A percentile compares a stretch with the other conserved stretches of the same genome.
phyloP scores from a whole-genome alignment of 1,140 invertebrate genomes.

The Himalopsyche phryganea region DNA sequence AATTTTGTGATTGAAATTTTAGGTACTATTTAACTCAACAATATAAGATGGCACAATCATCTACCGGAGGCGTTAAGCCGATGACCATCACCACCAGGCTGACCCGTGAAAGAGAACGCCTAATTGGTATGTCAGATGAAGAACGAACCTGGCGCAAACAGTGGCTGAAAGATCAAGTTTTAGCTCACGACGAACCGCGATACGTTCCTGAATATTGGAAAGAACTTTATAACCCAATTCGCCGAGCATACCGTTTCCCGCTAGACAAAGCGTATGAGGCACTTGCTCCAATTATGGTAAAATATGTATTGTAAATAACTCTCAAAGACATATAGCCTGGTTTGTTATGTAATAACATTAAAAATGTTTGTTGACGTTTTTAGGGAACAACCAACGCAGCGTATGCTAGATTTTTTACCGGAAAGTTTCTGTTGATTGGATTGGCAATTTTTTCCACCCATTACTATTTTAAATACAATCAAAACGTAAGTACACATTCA shows the following conservation, averaged over 20 bases:
- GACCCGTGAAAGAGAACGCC: slow-evolving; percentile 68
- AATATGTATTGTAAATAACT: neutral
- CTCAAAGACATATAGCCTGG: neutral
- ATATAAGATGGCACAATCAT: slow-evolving; percentile 34
- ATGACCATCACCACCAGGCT: slow-evolving; percentile 74
- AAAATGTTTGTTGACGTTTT: slow-evolving; percentile 33
- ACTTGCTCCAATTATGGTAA: slow-evolving; percentile 62
- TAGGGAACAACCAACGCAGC: slow-evolving; percentile 56
- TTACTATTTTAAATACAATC: slow-evolving; percentile 80
- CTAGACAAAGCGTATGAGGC: slow-evolving; percentile 59
- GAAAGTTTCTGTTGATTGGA: slow-evolving; percentile 57
- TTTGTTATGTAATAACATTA: neutral
- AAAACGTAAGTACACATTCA: slow-evolving; percentile 59
- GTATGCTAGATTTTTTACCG: slow-evolving; percentile 58
- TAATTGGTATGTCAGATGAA: slow-evolving; percentile 76
- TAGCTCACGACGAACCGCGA: slow-evolving; percentile 69
- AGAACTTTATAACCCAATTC: slow-evolving; percentile 72
- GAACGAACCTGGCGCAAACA: slow-evolving; percentile 79
- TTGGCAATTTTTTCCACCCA: slow-evolving; percentile 50
- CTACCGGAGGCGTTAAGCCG: slow-evolving; percentile 62
- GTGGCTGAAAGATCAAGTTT: slow-evolving; percentile 77
- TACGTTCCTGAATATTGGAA: slow-evolving; percentile 63
- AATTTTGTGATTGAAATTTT: too few species aligned
- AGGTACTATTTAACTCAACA: too few species aligned
- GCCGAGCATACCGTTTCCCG: slow-evolving; percentile 69